Evolutionary conservation across 2,113 vertebrate species (phyloP).

Genomic region (Paedocypris sp.): DNA sequence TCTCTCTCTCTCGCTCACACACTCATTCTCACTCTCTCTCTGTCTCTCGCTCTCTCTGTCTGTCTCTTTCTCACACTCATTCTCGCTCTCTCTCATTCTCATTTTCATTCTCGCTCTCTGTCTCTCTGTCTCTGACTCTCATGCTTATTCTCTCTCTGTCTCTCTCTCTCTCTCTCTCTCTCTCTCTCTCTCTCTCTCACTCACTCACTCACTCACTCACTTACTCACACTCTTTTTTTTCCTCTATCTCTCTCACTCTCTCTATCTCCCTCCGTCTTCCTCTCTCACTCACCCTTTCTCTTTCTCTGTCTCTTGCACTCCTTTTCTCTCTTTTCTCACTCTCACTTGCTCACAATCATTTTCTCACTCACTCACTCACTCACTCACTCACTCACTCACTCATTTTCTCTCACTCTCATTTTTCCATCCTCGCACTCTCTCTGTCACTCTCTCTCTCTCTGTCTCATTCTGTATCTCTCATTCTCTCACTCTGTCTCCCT

Average conservation of each 20-base stretch:
- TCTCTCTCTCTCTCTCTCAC: not conserved
- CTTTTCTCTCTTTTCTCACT: constrained; percentile 43
- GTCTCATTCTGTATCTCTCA: not conserved
- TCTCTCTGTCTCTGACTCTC: constrained; percentile 49
- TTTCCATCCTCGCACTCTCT: too few species aligned
- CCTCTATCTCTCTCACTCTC: not conserved
- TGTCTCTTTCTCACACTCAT: not conserved
- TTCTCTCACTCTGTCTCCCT: not conserved
- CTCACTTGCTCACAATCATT: constrained; percentile 37
- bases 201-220: constrained; percentile 1
- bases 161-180: not conserved
- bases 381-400: not conserved
- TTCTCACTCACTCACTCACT: not conserved
- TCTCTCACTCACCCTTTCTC: not conserved
- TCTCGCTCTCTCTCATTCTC: not conserved
- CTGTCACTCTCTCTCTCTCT: too few species aligned
- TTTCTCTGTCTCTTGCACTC: too few species aligned
- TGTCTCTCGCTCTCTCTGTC: not conserved
- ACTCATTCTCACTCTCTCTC: not conserved
- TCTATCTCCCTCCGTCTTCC: not conserved
- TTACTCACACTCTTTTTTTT: too few species aligned
- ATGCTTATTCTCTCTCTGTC: not conserved
- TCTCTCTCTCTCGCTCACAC: not conserved
- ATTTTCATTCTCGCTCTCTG: too few species aligned
- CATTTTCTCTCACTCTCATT: not conserved